These are phyloP conservation scores for Stegodyphus dumicola DNA, from an alignment of 1,140 invertebrate species.

Conservation along the genomic window DNA sequence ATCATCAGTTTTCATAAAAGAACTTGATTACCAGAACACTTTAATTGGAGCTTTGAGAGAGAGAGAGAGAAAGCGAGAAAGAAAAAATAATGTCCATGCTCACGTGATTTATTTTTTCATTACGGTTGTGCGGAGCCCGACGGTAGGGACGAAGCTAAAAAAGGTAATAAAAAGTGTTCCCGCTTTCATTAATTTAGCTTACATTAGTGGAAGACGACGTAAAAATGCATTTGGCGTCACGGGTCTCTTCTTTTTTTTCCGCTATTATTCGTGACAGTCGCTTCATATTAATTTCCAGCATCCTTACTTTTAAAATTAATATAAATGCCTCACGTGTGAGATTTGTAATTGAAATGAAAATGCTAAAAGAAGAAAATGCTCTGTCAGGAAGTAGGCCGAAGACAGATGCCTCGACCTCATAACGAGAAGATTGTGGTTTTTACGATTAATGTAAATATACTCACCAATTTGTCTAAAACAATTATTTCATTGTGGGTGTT, in stretches of 20 bases:
- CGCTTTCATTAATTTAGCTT: constrained; percentile 1
- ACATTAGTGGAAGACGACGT: neutral
- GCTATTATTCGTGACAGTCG: neutral
- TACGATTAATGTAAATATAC: too few relatives aligned
- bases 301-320: neutral
- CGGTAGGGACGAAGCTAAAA: neutral
- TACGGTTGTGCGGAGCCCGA: too few relatives aligned
- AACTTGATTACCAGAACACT: neutral
- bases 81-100: neutral
- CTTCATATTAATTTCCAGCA: neutral
- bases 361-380: too few relatives aligned
- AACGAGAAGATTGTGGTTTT: too few relatives aligned
- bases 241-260: too few relatives aligned
- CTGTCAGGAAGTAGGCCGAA: too few relatives aligned
- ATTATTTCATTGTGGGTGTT: too few relatives aligned
- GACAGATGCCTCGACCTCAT: too few relatives aligned
- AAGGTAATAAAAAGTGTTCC: neutral
- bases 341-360: neutral
- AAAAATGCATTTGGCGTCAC: neutral
- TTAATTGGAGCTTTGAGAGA: neutral
- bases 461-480: too few relatives aligned
- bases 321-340: neutral
- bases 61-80: neutral
- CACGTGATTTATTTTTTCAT: neutral
- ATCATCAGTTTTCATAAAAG: neutral